Conservation (phyloP, 2,888 invertebrate species). For the Oegoconia quadripuncta region DNA sequence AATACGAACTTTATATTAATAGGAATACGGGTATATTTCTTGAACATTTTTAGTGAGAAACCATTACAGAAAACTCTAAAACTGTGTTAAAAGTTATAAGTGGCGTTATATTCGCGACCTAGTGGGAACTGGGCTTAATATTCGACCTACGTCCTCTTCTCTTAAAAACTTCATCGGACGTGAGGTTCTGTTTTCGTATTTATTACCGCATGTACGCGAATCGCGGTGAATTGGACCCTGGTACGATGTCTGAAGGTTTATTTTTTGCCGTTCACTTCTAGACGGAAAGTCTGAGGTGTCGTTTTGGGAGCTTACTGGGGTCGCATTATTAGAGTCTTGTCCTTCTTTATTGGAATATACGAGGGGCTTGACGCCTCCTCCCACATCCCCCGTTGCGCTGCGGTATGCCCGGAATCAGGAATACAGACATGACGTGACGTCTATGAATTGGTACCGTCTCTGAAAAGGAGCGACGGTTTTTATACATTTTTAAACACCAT, state of each 20-base stretch:
- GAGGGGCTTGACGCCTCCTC: slow-evolving; percentile 36
- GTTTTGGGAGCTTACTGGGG: slow-evolving; percentile 64
- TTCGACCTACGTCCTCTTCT: slow-evolving; percentile 48
- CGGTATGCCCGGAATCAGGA: slow-evolving; percentile 14
- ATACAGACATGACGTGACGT: slow-evolving; percentile 3
- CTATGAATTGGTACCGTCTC: slow-evolving; percentile 1
- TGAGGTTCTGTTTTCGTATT: slow-evolving; percentile 58
- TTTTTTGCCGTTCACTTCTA: slow-evolving; percentile 27
- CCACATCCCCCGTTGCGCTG: slow-evolving; percentile 14
- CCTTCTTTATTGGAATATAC: slow-evolving; percentile 70
- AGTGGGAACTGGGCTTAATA: slow-evolving; percentile 37
- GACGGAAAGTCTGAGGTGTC: slow-evolving; percentile 54
- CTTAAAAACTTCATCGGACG: slow-evolving; percentile 63
- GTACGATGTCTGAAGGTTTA: slow-evolving; percentile 24
- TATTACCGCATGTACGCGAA: slow-evolving; percentile 35
- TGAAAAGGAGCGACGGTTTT: slow-evolving; percentile 3
- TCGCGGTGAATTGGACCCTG: slow-evolving; percentile 24
- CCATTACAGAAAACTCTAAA: no score
- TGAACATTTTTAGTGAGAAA: no score
- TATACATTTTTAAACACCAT: no score
- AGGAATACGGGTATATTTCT: not conserved
- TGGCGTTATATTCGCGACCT: not conserved
- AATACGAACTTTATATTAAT: not conserved
- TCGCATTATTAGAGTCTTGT: slow-evolving; percentile 67
- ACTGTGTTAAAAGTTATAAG: not conserved